Evolutionary conservation across 2,113 vertebrate species (phyloP), one percentile per base, ranked within the genome.

Genomic region (Mesembrinibis cayennensis): DNA sequence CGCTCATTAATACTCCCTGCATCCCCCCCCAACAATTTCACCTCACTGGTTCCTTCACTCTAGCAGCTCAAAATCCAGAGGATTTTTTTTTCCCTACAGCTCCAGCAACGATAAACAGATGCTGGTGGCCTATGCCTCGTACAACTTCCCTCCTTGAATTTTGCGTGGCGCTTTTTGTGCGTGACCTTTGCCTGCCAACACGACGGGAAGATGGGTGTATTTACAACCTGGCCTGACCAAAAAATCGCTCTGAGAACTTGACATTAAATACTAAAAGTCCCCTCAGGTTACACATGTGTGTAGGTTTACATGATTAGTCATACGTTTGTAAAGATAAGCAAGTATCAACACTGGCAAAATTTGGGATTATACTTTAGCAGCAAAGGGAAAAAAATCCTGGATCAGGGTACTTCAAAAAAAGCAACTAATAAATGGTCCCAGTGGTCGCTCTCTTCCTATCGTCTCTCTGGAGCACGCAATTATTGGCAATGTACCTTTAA

Each of bases 101-200:
- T 94, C 88, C 94, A 90, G 6, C 90, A 85, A 97, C 82, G 95
- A 96, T 82, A 97, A 97, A 93, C 95, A 94, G 94, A 94, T 96
- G 95, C 92, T 59, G 88, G 85, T 92, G 90, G 95, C 93, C 93
- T 66, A 20, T 6, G 63, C 67, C 71, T 69, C 7, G 13, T 40
- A 61, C 81, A 87, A 84, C 74, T 82, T 78, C 45, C 73, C 77
- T 45, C 69, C 77, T 53, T 3, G 13, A 19, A 36, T 89, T 87
- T 45, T 74, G 55, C 4, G 1, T 8, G 72, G 59, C 0, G 15
- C 50, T 44, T 8, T 5, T 38, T n/a, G 65, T n/a, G 15, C 0
- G 4, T 34, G 71, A 76, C 71, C 42, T 86, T 83, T 38, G 44
- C 66, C 40, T 77, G 89, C 58, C 36, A 13, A 23, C 13, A 9